Evolutionary conservation across 2,888 invertebrate species (phyloP).

Genomic region (Megamerina dolium): DNA sequence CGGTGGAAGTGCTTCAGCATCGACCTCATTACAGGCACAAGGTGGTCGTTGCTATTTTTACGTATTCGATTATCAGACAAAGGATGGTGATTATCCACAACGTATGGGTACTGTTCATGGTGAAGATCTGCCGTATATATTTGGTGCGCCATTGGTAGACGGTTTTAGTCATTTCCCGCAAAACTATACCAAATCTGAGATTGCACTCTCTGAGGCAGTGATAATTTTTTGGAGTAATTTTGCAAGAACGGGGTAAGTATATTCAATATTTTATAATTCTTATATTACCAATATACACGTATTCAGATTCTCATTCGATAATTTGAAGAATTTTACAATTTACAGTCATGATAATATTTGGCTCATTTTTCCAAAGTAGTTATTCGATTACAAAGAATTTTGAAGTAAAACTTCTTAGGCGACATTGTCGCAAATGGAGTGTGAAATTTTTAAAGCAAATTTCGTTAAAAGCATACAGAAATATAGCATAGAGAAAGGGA

Average conservation of each 20-base stretch:
- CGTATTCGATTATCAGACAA: conserved; percentile 87
- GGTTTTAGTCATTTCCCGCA: conserved; percentile 74
- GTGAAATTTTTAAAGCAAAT: too few species aligned
- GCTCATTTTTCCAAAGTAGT: too few species aligned
- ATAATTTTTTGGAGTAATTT: conserved; percentile 87
- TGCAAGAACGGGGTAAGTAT: conserved; percentile 77
- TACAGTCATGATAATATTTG: too few species aligned
- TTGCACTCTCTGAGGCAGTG: conserved; percentile 78
- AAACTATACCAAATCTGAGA: conserved; percentile 83
- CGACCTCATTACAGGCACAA: conserved; percentile 30
- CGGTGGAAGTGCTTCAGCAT: conserved; percentile 33
- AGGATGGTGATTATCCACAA: conserved; percentile 84
- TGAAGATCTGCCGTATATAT: conserved; percentile 84
- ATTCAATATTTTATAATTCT: too few species aligned
- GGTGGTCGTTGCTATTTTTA: conserved; percentile 82
- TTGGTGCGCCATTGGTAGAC: conserved; percentile 84
- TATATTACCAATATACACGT: too few species aligned
- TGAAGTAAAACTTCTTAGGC: too few species aligned
- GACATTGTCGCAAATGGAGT: too few species aligned
- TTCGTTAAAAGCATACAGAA: too few species aligned
- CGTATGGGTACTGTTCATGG: conserved; percentile 89
- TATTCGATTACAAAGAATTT: too few species aligned
- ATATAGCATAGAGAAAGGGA: too few species aligned
- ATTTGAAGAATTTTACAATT: too few species aligned
- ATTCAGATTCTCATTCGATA: too few species aligned